These are phyloP conservation scores for Harpegnathos saltator DNA, from an alignment of 1,140 invertebrate genomes.

Conservation along the genomic window DNA sequence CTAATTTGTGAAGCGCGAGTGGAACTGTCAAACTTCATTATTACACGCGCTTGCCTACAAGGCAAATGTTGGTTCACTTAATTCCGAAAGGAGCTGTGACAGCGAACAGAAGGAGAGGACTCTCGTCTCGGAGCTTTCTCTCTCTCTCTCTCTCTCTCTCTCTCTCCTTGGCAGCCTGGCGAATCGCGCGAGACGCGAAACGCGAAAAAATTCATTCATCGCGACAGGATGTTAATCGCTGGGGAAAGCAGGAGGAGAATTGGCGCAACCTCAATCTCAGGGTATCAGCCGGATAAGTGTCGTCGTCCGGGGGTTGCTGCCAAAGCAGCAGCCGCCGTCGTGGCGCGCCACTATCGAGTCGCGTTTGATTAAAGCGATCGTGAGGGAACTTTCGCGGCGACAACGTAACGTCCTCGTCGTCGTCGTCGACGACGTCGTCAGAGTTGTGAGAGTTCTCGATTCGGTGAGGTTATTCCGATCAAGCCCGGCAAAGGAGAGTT, in stretches of 20 bases:
- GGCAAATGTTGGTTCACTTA: slow-evolving; percentile 52
- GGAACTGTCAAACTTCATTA: slow-evolving; percentile 35
- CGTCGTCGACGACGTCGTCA: too few relatives aligned
- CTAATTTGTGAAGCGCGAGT: slow-evolving; percentile 29
- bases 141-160: too few relatives aligned
- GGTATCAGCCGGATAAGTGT: background rate
- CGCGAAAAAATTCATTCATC: background rate
- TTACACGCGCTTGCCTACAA: slow-evolving; percentile 21
- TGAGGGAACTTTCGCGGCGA: slow-evolving; percentile 39
- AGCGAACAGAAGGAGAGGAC: background rate
- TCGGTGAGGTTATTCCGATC: slow-evolving; percentile 30
- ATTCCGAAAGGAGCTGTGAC: slow-evolving; percentile 32
- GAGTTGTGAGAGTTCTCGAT: slow-evolving; percentile 1
- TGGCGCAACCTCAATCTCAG: background rate
- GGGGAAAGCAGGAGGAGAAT: slow-evolving; percentile 15
- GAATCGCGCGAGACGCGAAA: background rate
- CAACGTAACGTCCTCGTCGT: background rate
- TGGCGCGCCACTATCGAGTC: background rate
- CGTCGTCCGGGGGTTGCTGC: background rate
- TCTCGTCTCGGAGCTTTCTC: too few relatives aligned
- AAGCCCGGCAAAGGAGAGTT: background rate
- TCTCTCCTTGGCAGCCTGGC: too few relatives aligned
- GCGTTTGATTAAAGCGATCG: slow-evolving; percentile 50
- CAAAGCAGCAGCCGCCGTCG: slow-evolving; percentile 1
- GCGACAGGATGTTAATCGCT: slow-evolving; percentile 10